phyloP scores from a whole-genome alignment of 2,797 vertebrate genomes.

The Gambusia yucatana region DNA sequence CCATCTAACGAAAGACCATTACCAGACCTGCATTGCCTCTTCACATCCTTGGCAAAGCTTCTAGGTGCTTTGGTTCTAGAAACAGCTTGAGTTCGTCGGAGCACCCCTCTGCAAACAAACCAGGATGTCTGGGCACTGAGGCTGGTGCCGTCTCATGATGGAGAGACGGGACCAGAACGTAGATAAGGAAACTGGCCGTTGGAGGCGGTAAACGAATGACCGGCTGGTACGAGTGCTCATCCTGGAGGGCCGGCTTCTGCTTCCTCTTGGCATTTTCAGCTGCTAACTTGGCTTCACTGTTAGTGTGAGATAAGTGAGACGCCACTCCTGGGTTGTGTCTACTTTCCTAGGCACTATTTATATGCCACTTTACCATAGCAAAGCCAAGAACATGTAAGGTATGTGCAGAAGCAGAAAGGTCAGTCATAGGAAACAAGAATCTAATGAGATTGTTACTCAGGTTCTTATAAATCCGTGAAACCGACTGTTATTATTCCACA shows the following conservation, averaged over 20 bases:
- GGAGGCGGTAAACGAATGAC: not conserved
- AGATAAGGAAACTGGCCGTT: not conserved
- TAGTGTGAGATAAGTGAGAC: not conserved
- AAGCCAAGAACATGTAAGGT: constrained; percentile 30
- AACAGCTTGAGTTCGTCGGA: not conserved
- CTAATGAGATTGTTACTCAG: not conserved
- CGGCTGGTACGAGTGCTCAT: not conserved
- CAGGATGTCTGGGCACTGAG: not conserved
- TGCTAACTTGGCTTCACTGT: not conserved
- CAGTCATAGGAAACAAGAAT: not conserved
- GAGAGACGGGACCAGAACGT: not conserved
- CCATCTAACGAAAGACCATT: not conserved
- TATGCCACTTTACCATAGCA: not conserved
- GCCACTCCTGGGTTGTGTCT: not conserved
- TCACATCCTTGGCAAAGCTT: too few species aligned
- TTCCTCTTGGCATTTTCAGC: not conserved
- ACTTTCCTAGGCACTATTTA: not conserved
- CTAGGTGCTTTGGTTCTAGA: too few species aligned
- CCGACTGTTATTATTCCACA: constrained; percentile 6
- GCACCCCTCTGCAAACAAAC: not conserved
- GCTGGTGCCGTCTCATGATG: not conserved
- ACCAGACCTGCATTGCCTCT: not conserved
- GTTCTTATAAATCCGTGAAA: not conserved
- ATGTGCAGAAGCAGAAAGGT: constrained; percentile 14
- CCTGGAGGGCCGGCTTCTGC: not conserved